Conservation (phyloP, 1,140 invertebrate genomes). For the Pteromalus puparum region DNA sequence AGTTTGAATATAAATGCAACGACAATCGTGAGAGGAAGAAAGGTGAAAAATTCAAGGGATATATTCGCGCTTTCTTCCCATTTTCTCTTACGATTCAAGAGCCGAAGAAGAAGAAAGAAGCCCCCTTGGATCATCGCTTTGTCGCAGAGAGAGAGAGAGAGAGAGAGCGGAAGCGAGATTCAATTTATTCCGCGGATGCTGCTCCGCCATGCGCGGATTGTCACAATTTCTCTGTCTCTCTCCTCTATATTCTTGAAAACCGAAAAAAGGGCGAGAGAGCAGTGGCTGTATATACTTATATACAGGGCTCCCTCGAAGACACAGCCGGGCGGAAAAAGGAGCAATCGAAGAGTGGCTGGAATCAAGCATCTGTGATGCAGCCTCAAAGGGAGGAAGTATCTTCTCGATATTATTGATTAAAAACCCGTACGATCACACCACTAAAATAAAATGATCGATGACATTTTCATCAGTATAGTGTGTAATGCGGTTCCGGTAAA, state of each 20-base stretch:
- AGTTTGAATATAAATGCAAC: background rate
- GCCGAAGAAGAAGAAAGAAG: background rate
- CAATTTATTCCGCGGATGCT: conserved; percentile 66
- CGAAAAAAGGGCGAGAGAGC: background rate
- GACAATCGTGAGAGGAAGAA: background rate
- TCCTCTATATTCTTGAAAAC: background rate
- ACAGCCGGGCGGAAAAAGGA: background rate
- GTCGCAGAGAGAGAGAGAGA: background rate
- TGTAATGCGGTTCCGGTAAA: conserved; percentile 40
- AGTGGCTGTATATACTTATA: background rate
- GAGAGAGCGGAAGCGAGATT: conserved; percentile 56
- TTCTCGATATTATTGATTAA: background rate
- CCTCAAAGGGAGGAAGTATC: background rate
- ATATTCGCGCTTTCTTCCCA: conserved; percentile 51
- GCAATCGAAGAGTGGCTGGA: background rate
- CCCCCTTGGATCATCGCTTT: conserved; percentile 35
- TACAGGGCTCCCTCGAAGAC: background rate
- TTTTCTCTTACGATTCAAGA: conserved; percentile 45
- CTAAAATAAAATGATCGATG: conserved; percentile 3
- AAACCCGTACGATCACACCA: too few relatives aligned
- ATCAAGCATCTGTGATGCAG: background rate
- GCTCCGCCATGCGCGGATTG: conserved; percentile 60
- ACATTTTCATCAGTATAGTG: background rate
- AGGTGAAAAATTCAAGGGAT: conserved; percentile 52
- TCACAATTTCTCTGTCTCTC: conserved; percentile 62